A percentile compares a stretch with the other conserved stretches of the same genome.
Conservation (phyloP, 2,797 vertebrate genomes). For the Rhynchotus rufescens region DNA sequence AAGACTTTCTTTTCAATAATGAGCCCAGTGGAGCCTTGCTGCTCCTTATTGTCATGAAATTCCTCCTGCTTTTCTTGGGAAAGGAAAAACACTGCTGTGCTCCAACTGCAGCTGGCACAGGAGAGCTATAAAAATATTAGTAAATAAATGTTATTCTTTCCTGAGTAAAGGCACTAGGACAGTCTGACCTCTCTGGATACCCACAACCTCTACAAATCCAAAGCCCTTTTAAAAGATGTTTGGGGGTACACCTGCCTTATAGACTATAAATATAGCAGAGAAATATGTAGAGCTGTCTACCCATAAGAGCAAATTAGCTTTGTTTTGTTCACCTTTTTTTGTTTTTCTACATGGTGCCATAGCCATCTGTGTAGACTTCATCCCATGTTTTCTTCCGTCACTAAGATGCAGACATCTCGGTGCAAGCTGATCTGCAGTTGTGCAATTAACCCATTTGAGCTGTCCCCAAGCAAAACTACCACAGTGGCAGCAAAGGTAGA, state of each 20-base stretch:
- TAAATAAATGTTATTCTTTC: background rate
- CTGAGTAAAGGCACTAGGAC: background rate
- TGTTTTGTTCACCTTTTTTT: background rate
- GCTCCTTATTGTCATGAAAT: background rate
- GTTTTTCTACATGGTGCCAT: background rate
- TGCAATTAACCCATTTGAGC: background rate
- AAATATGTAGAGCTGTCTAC: background rate
- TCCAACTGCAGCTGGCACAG: background rate
- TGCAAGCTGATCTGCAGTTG: background rate
- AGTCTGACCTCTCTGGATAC: background rate
- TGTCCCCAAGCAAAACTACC: background rate
- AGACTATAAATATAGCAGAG: background rate
- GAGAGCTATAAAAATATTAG: background rate
- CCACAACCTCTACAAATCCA: background rate
- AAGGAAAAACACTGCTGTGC: background rate
- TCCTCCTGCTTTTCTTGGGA: background rate
- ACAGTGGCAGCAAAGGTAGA: background rate
- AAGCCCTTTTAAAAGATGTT: background rate
- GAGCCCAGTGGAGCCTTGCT: background rate
- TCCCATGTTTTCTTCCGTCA: background rate
- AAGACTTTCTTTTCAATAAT: background rate
- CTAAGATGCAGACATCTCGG: background rate
- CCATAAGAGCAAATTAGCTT: background rate
- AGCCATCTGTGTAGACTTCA: background rate
- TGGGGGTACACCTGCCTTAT: background rate